Base-by-base conservation (phyloP, 2,797 vertebrate genomes). In the Falco columbarius region DNA sequence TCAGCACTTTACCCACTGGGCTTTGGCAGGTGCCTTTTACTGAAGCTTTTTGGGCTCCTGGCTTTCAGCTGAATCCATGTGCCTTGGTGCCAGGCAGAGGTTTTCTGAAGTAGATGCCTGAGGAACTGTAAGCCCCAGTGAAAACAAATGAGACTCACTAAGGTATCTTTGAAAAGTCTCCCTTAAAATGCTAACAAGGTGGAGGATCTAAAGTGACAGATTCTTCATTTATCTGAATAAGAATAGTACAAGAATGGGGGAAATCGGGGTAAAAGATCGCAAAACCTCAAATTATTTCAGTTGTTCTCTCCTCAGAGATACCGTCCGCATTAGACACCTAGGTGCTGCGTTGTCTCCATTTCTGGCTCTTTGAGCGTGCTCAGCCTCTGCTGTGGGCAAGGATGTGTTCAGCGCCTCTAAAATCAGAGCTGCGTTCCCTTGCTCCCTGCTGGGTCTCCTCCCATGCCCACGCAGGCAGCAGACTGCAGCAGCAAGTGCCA, bases 391-490 rank as follows among this genome's bases (percentile, higher is more conserved):
- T 47, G 10, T 52, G 70, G 46, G 26, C 66, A 72, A n/a, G 40
- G 46, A 17, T 52, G 36, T 0, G 1, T 47, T 89, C 29, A n/a
- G 62, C 12, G 32, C 29, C 54, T 38, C 56, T 65, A 62, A 63
- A 59, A 71, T 6, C 30, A 30, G 63, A 62, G 40, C 40, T 26
- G 7, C 51, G 51, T 86, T 20, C 5, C 30, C 22, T 36, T 38
- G 34, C 20, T 66, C 6, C 5, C 36, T 46, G 7, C 19, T 1
- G 6, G 6, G 3, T 47, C 34, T 73, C n/a, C 79, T 59, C 47
- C 34, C 5, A 2, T 46, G 56, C 63, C 30, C 2, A 0, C 8
- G 9, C 4, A 14, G 27, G 13, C 1, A 1, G 9, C 24, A n/a
- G 40, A 40, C 11, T 71, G 44, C 65, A 54, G 40, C 44, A 44